phyloP scores from a whole-genome alignment of 2,797 vertebrate species.

The Rhynchotus rufescens region DNA sequence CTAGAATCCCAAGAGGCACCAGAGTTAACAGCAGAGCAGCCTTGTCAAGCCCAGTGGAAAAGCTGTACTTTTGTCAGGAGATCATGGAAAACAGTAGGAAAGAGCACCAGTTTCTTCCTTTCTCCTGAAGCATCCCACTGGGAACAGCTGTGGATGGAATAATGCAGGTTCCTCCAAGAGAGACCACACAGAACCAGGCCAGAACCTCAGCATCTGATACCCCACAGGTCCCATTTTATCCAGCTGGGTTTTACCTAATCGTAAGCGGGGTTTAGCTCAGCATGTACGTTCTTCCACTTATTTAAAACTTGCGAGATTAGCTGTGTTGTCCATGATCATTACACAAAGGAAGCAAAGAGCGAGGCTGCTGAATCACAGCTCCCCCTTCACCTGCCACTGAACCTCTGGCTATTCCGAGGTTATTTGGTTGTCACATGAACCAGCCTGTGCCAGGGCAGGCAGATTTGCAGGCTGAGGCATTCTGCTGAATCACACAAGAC shows the following conservation, averaged over 20 bases:
- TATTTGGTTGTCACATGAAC: neutral
- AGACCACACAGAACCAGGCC: neutral
- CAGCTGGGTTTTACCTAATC: neutral
- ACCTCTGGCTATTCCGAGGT: neutral
- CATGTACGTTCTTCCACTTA: neutral
- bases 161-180: neutral
- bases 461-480: neutral
- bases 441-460: neutral
- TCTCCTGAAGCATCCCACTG: neutral
- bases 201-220: neutral
- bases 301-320: neutral
- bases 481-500: conserved; percentile 41
- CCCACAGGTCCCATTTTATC: neutral
- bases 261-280: neutral
- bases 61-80: neutral
- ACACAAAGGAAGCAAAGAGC: neutral
- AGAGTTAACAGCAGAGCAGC: neutral
- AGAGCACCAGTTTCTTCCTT: neutral
- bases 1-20: no score
- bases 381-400: neutral
- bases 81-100: neutral
- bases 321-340: neutral
- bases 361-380: neutral
- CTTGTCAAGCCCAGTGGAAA: neutral
- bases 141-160: neutral